Evolutionary conservation across 2,888 invertebrate species (phyloP), one percentile per base, ranked within the genome.

Genomic region (Ennomos erosarius): DNA sequence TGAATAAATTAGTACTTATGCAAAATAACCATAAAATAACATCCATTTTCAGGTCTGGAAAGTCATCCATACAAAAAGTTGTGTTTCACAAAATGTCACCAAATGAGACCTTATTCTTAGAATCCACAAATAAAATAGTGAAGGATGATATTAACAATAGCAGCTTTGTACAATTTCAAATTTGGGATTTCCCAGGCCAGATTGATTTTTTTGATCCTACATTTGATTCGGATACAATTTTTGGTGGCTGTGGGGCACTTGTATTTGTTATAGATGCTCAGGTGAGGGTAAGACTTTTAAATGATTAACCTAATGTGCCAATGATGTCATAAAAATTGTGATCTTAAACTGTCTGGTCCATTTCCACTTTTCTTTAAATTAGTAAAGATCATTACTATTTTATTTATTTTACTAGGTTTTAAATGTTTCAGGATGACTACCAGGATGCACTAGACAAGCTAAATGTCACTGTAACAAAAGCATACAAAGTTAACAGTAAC

Each of bases 81-180:
- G 99, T 99, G n/a, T 99, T 99, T 85, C 99, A 99, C 87, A 99
- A 99, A 93, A 99, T 99, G 98, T 99, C 99, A 1, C 99, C 99
- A 1, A 99, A 99, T 91, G 99, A 99, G 92, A 99, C 99, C 0
- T 93, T 99, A 54, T 99, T 99, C 84, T 92, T 99, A 67, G 99
- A 99, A 87, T 99, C 99, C 68, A 99, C 99, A 49, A 99, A 98
- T 85, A 98, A 99, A 94, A 98, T 99, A 71, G 97, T 98, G 3
- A 99, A 99, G 90, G 99, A 99, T 91, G 99, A 99, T 81, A 98
- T 99, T 65, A 98, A 98, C 75, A 99, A 99, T 87, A 94, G 94
- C 71, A 93, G 99, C 76, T 99, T 99, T 94, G 99, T 99, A 50
- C 99, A 99, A 85, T 99, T 99, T 92, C 98, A 99, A 95, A 99